Base-by-base conservation (phyloP, 2,797 vertebrate species). In the Serranus cabrilla region DNA sequence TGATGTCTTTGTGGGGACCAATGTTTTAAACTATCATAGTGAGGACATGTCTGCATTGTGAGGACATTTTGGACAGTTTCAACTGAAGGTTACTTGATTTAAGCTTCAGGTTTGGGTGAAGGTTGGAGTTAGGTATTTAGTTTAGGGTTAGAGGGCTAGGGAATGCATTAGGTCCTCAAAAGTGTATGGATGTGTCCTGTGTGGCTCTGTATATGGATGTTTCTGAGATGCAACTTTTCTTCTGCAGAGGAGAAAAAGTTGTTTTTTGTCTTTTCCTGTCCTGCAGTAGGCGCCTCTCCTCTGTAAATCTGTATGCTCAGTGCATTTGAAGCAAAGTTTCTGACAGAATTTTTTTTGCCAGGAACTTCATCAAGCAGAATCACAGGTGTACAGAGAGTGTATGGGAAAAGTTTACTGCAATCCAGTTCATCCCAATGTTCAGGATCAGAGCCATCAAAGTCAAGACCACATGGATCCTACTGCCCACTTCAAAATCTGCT, bases 331-430 rank as follows among this genome's bases (percentile, higher is more conserved):
- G 20, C 54, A 37, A 12, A 46, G 9, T 58, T 60, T 52, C 23
- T 43, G 52, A 17, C n/a, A 34, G 14, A 49, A 27, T 14, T 7
- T 34, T 11, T 47, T 51, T 42, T 43, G 37, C 42, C 7, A 18
- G 58, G 62, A 34, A 27, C 50, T 39, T 16, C 12, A 59, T 75
- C 54, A 62, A 56, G 40, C 8, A 54, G n/a, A 2, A 2, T 55
- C 52, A 10, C 46, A 37, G 11, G 4, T 50, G 14, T 42, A 21
- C 37, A 50, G 31, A 20, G 6, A 39, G 14, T 43, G 14, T 43
- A 16, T 14, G 14, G 42, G 16, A 14, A 6, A 16, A 16, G 42
- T 43, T 13, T 17, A 56, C 42, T 54, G 56, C 31, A 46, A 34
- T 62, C 27, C 42, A 55, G 7, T 23, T 17, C 40, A n/a, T 46